Evolutionary conservation across 2,797 vertebrate genomes (phyloP).

Genomic region (Danio choprae): DNA sequence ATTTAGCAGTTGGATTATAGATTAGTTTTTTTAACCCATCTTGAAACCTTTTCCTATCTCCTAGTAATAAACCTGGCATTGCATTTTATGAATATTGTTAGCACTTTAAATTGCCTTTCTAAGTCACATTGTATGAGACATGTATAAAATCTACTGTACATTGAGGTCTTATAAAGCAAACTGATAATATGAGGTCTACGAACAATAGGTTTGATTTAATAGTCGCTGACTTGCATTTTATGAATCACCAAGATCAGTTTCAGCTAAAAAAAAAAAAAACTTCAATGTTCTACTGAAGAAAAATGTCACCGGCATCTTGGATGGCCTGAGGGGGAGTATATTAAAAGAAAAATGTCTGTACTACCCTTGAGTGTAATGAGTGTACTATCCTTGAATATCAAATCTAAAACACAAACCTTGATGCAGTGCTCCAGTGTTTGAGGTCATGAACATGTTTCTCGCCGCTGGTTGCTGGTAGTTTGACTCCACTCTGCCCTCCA

Average conservation of each 20-base stretch:
- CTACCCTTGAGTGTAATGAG: no score
- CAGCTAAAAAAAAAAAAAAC: not conserved
- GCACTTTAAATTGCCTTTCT: no score
- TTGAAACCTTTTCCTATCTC: no score
- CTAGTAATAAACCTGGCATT: no score
- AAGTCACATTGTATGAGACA: no score
- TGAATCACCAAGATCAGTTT: no score
- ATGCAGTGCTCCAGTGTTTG: slow-evolving; percentile 35
- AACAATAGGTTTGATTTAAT: no score
- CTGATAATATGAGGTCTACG: no score
- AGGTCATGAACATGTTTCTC: not conserved
- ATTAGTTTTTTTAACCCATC: not conserved
- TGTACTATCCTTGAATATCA: not conserved
- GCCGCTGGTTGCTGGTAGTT: slow-evolving; percentile 2
- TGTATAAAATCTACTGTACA: no score
- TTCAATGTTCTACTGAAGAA: not conserved
- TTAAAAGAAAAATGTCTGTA: not conserved
- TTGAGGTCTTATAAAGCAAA: no score
- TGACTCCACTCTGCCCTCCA: slow-evolving; percentile 51
- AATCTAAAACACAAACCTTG: slow-evolving; percentile 57
- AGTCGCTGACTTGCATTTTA: no score
- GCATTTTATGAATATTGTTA: not conserved
- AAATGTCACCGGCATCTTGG: not conserved
- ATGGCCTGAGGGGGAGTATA: not conserved
- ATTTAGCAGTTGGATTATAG: not conserved